Percentiles rank a stretch among this genome's conserved stretches.
Conservation (phyloP, 2,888 invertebrate species). For the Andrena fulva region DNA sequence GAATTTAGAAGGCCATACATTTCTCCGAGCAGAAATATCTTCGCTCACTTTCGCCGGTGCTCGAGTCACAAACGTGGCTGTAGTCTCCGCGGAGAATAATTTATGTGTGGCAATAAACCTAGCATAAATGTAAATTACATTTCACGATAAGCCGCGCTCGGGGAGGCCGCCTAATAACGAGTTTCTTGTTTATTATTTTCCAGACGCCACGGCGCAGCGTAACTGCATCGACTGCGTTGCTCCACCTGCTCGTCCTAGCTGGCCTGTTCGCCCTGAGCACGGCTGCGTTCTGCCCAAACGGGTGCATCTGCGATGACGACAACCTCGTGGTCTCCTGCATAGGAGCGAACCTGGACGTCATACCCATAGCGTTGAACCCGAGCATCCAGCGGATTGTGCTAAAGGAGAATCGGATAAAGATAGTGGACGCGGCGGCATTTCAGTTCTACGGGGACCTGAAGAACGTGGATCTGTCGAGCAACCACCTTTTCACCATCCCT, state of each 20-base stretch:
- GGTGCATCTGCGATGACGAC: constrained; percentile 96
- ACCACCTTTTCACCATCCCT: constrained; percentile 93
- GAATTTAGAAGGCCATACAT: constrained; percentile 14
- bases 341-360: constrained; percentile 93
- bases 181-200: constrained; percentile 45
- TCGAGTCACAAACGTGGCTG: constrained; percentile 22
- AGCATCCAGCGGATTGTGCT: constrained; percentile 94
- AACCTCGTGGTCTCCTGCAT: constrained; percentile 94
- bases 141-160: constrained; percentile 12
- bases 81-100: constrained; percentile 46
- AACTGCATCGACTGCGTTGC: constrained; percentile 19
- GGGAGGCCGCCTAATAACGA: constrained; percentile 16
- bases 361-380: constrained; percentile 96
- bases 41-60: constrained; percentile 27
- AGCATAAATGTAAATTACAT: constrained; percentile 42
- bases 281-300: constrained; percentile 92
- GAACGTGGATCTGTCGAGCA: constrained; percentile 93
- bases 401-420: constrained; percentile 94
- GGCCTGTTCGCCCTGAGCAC: constrained; percentile 61
- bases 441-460: constrained; percentile 95
- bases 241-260: constrained; percentile 68
- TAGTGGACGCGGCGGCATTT: constrained; percentile 93
- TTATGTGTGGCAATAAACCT: constrained; percentile 36
- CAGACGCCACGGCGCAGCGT: constrained; percentile 61
- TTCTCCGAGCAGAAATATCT: constrained; percentile 42